phyloP scores from a whole-genome alignment of 1,140 invertebrate genomes.

The Bombus turneri region DNA sequence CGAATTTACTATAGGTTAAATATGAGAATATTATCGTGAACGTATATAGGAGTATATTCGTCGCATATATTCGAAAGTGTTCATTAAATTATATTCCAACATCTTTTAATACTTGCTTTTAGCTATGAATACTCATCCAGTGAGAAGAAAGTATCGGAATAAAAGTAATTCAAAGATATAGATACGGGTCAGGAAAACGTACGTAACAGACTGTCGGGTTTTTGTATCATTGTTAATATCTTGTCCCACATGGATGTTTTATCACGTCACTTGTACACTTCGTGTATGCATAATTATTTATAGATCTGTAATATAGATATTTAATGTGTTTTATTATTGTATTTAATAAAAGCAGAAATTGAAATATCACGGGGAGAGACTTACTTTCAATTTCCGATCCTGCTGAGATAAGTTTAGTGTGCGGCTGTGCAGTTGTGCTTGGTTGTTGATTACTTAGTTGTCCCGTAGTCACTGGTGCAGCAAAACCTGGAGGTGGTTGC shows the following conservation, averaged over 20 bases:
- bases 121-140: constrained; percentile 53
- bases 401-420: constrained; percentile 81
- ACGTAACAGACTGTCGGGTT: constrained; percentile 71
- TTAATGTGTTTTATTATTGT: constrained; percentile 29
- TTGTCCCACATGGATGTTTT: constrained; percentile 59
- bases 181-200: constrained; percentile 72
- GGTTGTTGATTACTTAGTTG: constrained; percentile 77
- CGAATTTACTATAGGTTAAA: constrained; percentile 57
- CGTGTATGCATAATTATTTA: constrained; percentile 66
- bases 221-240: constrained; percentile 44
- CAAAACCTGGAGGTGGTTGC: constrained; percentile 82
- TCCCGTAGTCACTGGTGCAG: constrained; percentile 76
- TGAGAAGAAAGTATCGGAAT: constrained; percentile 55
- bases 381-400: constrained; percentile 82
- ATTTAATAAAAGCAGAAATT: constrained; percentile 19
- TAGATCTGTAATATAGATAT: constrained; percentile 71
- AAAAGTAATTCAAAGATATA: constrained; percentile 56
- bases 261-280: constrained; percentile 67
- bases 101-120: constrained; percentile 32
- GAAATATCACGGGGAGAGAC: constrained; percentile 43
- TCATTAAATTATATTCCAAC: constrained; percentile 49
- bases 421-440: constrained; percentile 80
- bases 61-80: constrained; percentile 49
- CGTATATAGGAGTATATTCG: constrained; percentile 54
- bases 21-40: constrained; percentile 57